Conservation (phyloP, 2,113 vertebrate species). For the Lophotis ruficrista region DNA sequence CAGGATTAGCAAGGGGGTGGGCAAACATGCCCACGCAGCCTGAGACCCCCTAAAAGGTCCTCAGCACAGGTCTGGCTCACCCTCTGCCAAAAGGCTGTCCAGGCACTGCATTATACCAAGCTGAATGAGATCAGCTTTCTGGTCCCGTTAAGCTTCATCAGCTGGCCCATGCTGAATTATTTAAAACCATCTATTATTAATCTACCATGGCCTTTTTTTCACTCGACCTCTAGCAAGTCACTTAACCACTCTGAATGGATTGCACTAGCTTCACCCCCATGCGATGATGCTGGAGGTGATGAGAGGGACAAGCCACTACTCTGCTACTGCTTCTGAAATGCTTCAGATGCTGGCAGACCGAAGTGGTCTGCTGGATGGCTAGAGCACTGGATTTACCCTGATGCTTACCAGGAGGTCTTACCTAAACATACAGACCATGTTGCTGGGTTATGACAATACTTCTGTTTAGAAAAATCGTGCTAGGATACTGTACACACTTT, state of each 20-base stretch:
- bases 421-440: not conserved
- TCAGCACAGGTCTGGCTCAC: not conserved
- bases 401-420: not conserved
- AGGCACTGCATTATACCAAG: not conserved
- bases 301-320: not conserved
- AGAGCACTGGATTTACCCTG: not conserved
- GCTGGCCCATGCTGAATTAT: not conserved
- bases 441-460: not conserved
- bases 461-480: not conserved
- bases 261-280: not conserved
- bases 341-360: not conserved
- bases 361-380: not conserved
- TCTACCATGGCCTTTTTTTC: not conserved
- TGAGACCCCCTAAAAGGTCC: not conserved
- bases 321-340: not conserved
- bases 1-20: not conserved
- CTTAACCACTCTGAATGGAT: not conserved
- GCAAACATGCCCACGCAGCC: not conserved
- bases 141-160: not conserved
- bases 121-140: conserved; percentile 11
- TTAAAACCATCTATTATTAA: conserved; percentile 36
- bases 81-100: not conserved
- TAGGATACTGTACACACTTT: not conserved
- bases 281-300: not conserved
- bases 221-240: not conserved